A percentile compares a stretch with the other conserved stretches of the same genome.
These are phyloP conservation scores for Ochropacha duplaris DNA, from an alignment of 2,888 invertebrate genomes.

Conservation along the genomic window DNA sequence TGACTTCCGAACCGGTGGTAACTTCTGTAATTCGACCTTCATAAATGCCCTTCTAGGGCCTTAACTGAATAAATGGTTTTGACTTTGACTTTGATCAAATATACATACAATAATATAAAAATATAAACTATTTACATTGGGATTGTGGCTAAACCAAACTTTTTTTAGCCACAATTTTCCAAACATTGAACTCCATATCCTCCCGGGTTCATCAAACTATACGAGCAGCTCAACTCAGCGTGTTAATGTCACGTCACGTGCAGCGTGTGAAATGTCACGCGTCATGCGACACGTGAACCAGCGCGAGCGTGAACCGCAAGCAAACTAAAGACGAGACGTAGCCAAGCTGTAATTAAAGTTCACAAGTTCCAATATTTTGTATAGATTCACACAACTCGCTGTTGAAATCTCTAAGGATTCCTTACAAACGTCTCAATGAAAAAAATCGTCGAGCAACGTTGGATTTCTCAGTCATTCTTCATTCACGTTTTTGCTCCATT, in stretches of 20 bases:
- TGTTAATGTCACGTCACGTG: background rate
- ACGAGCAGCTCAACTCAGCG: background rate
- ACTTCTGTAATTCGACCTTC: no score
- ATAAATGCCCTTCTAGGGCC: no score
- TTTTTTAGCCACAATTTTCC: background rate
- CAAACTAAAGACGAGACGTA: conserved; percentile 1
- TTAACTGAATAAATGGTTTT: no score
- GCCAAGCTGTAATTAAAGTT: conserved; percentile 9
- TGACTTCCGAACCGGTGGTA: no score
- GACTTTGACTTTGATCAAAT: no score
- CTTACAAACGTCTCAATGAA: no score
- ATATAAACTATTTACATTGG: no score
- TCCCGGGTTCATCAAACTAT: background rate
- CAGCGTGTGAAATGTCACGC: background rate
- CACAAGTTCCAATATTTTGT: conserved; percentile 6
- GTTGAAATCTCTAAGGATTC: no score
- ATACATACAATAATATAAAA: no score
- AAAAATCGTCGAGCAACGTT: no score
- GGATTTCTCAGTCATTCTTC: no score
- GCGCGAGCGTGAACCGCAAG: conserved; percentile 1
- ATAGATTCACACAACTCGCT: background rate
- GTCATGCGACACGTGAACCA: conserved; percentile 20
- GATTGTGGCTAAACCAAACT: background rate
- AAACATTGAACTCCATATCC: background rate
- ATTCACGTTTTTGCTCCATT: background rate